Base-by-base conservation (phyloP, 1,140 invertebrate species). In the Papilio glaucus region DNA sequence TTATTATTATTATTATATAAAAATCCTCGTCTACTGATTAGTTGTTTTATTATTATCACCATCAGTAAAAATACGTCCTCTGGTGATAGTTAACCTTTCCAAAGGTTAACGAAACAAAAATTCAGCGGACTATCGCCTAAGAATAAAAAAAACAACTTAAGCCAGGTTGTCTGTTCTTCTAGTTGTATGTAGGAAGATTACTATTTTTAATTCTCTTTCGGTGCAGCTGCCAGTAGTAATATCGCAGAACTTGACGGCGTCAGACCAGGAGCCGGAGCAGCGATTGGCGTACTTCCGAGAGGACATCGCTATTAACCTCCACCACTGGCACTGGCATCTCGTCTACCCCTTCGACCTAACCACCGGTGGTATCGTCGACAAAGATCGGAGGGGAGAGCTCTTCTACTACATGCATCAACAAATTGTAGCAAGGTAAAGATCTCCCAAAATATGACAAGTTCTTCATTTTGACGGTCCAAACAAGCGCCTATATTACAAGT, bases 331-430 rank as follows among this genome's bases (percentile, higher is more conserved):
- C 81, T 96, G 96, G 96, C 96, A 96, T 89, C 84, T 96, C 68
- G 94, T 96, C 0, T 96, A 96, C 78, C 95, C 96, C 0, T 93
- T 93, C 71, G 82, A 83, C 1, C 85, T 89, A 13, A 83, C 81
- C 49, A 88, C 93, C 38, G 93, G 91, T 10, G 84, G 92, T 4
- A 93, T 95, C 29, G 94, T 95, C 5, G 87, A 91, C 39, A 96
- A 96, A 83, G 95, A 96, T 84, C 93, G 96, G 42, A 94, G 96
- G 29, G 96, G 96, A 13, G 96, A 96, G 86, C 92, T 96, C 0
- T 96, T 96, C 85, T 96, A 95, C 81, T 96, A 96, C 84, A 96
- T 96, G 95, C 96, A 96, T 83, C 95, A 96, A 77, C 95, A 96
- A 82, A 94, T 96, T 9, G 87, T 95, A 68, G 94, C 93, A 3